Evolutionary conservation across 2,797 vertebrate genomes (phyloP).

Genomic region (Garrulus glandarius): DNA sequence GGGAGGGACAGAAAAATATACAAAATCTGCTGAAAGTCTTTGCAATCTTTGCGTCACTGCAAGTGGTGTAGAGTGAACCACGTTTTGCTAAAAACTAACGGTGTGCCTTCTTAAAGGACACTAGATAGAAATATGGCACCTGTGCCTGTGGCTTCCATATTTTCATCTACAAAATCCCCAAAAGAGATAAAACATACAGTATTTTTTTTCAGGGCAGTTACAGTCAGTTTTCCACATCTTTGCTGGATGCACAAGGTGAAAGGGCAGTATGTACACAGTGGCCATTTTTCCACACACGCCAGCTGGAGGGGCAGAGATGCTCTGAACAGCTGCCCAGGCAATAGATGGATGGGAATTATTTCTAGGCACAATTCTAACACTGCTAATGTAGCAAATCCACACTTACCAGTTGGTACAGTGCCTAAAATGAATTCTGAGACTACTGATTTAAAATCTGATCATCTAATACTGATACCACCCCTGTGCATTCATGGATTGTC

Average conservation of each 20-base stretch:
- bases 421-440: background rate
- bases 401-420: background rate
- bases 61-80: background rate
- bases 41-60: background rate
- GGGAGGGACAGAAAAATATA: background rate
- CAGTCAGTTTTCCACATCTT: background rate
- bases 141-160: background rate
- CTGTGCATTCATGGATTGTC: background rate
- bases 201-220: background rate
- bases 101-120: background rate
- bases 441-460: background rate
- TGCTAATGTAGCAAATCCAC: background rate
- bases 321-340: background rate
- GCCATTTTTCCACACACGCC: background rate
- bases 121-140: background rate
- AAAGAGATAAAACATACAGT: background rate
- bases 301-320: background rate
- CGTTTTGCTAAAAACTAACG: background rate
- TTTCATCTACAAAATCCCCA: background rate
- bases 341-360: background rate
- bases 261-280: background rate
- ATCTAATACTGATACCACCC: background rate
- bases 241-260: background rate
- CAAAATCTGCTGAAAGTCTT: background rate
- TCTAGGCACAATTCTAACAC: background rate